phyloP scores from a whole-genome alignment of 2,888 invertebrate species.

The Hirtodrosophila confusa region DNA sequence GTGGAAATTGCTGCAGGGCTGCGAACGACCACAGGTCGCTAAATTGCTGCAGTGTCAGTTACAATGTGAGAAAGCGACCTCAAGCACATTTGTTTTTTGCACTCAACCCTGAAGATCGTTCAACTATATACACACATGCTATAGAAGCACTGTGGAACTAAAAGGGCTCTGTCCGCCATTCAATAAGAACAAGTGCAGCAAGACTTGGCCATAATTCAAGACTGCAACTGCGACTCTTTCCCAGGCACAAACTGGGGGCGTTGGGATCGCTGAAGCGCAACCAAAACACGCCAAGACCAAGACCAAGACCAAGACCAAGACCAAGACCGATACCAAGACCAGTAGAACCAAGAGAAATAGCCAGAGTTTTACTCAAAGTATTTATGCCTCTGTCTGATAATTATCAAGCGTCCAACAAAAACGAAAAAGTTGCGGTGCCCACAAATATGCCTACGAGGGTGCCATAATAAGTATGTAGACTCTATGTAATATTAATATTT shows the following conservation, averaged over 20 bases:
- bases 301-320: conserved; percentile 16
- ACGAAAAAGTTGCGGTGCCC: conserved; percentile 14
- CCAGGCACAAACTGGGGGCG: conserved; percentile 49
- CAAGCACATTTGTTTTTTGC: conserved; percentile 29
- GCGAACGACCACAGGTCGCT: conserved; percentile 30
- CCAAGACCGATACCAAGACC: conserved; percentile 18
- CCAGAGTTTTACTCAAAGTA: conserved; percentile 17
- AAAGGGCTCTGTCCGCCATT: conserved; percentile 45
- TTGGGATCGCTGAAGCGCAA: conserved; percentile 61
- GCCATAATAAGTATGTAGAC: not conserved
- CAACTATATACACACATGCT: conserved; percentile 49
- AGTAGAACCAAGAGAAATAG: conserved; percentile 25
- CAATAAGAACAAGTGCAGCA: conserved; percentile 65
- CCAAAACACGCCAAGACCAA: conserved; percentile 38
- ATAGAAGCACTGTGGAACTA: conserved; percentile 14
- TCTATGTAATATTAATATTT: too few relatives aligned
- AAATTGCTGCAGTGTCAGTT: conserved; percentile 62
- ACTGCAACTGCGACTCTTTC: conserved; percentile 36
- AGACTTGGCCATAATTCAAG: conserved; percentile 27
- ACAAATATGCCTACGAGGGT: conserved; percentile 26
- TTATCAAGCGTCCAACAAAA: conserved; percentile 31
- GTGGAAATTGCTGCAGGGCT: conserved; percentile 26
- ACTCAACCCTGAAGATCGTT: conserved; percentile 69
- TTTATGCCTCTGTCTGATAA: conserved; percentile 38
- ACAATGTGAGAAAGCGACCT: conserved; percentile 48